A percentile compares a stretch with the other conserved stretches of the same genome.
phyloP scores from a whole-genome alignment of 2,888 invertebrate species.

The Macrosiphum euphorbiae region DNA sequence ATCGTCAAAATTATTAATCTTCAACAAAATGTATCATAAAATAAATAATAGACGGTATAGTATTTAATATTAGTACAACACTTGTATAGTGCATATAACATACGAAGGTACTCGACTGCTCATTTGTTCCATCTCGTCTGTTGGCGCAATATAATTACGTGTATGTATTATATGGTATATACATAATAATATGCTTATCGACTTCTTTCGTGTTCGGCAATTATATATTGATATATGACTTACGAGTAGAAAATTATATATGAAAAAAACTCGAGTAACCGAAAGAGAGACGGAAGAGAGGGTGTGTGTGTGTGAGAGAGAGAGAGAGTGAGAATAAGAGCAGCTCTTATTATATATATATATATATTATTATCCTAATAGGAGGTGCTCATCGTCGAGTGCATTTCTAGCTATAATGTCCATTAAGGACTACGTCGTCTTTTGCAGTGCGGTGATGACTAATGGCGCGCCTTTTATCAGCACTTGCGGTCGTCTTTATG shows the following conservation, averaged over 20 bases:
- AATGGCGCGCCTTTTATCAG: slow-evolving; percentile 41
- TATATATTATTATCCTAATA: slow-evolving; percentile 17
- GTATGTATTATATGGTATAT: background rate
- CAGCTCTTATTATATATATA: background rate
- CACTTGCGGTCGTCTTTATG: slow-evolving; percentile 43
- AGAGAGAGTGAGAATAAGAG: background rate
- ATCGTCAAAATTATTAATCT: background rate
- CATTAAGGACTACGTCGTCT: slow-evolving; percentile 27
- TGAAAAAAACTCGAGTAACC: background rate
- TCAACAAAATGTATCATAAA: background rate
- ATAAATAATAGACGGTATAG: background rate
- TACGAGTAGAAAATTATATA: background rate
- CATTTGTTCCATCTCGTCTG: background rate
- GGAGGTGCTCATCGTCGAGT: slow-evolving; percentile 1
- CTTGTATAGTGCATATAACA: background rate
- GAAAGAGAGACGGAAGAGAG: background rate
- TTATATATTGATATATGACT: background rate
- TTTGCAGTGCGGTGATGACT: slow-evolving; percentile 38
- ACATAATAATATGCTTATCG: background rate
- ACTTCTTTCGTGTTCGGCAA: background rate
- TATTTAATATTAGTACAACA: background rate
- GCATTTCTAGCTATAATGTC: slow-evolving; percentile 33
- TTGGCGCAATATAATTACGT: background rate
- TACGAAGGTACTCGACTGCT: background rate
- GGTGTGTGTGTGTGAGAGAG: background rate